Conservation (phyloP, 2,113 vertebrate genomes). For the Cyanoderma ruficeps region DNA sequence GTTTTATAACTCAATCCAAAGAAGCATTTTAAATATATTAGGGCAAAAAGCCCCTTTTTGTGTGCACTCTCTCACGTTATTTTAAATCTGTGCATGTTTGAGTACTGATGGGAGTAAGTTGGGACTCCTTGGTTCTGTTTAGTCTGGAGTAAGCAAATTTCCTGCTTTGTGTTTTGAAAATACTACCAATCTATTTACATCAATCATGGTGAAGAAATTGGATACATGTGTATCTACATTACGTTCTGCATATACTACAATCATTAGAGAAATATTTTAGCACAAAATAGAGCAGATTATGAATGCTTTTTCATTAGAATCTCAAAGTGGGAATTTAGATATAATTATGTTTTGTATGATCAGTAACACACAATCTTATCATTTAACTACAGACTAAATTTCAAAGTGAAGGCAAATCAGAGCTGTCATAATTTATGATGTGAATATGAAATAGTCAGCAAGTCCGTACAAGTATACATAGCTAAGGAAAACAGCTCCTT, state of each 20-base stretch:
- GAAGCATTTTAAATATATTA: neutral
- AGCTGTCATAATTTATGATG: neutral
- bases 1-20: neutral
- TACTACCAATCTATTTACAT: neutral
- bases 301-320: conserved; percentile 16
- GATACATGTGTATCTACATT: neutral
- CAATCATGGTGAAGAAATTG: neutral
- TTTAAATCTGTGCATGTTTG: neutral
- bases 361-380: neutral
- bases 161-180: neutral
- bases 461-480: neutral
- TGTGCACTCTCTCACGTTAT: neutral
- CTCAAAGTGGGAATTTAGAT: neutral
- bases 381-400: neutral
- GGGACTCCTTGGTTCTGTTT: neutral
- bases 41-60: neutral
- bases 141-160: conserved; percentile 26
- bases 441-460: neutral
- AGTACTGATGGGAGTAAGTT: neutral
- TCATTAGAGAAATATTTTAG: conserved; percentile 10
- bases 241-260: neutral
- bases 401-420: neutral
- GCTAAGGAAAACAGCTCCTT: neutral
- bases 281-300: neutral
- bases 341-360: neutral